These are phyloP conservation scores for Oryctes rhinoceros DNA, from an alignment of 1,140 invertebrate species.

Conservation along the genomic window DNA sequence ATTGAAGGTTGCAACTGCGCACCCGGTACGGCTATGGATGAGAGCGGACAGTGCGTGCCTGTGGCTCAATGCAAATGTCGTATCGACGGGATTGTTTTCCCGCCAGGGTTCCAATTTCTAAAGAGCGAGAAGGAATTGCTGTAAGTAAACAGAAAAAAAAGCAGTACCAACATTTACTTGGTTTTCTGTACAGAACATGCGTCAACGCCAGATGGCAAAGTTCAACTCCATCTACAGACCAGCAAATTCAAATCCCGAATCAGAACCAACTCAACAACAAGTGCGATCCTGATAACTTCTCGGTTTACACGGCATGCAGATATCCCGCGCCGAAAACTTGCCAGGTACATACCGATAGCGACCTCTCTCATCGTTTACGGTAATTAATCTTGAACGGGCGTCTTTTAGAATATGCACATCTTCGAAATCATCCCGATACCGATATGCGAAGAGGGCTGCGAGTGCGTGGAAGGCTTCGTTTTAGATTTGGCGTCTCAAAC, in stretches of 20 bases:
- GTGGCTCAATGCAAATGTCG: neutral
- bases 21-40: neutral
- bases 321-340: neutral
- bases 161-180: no score
- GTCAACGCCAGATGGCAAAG: neutral
- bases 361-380: neutral
- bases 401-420: neutral
- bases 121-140: neutral
- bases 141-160: no score
- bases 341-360: neutral
- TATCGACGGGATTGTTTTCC: neutral
- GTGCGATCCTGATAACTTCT: neutral
- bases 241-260: neutral
- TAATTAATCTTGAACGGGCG: neutral
- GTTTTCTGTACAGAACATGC: neutral
- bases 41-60: neutral
- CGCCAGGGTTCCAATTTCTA: neutral
- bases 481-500: neutral
- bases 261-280: neutral
- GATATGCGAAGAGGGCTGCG: neutral
- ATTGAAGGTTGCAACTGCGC: slow-evolving; percentile 18
- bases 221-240: neutral
- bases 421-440: neutral
- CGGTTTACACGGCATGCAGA: neutral
- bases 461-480: neutral